Conservation (phyloP, 2,113 vertebrate genomes). For the Daphoenositta chrysoptera region DNA sequence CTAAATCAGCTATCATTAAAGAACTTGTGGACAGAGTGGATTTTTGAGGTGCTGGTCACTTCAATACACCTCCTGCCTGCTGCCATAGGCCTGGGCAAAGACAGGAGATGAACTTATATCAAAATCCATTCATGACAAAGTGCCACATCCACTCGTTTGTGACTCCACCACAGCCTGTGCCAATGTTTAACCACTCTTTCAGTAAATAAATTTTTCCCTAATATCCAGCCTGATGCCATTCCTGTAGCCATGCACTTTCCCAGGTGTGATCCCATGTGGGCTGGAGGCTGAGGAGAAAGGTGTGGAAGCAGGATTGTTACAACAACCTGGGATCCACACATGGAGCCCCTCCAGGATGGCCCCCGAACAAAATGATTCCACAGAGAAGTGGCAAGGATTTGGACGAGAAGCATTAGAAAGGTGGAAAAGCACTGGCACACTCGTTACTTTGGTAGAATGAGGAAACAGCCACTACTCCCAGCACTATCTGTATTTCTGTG, state of each 20-base stretch:
- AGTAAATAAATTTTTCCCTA: background rate
- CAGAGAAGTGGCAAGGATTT: background rate
- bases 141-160: background rate
- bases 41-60: no score
- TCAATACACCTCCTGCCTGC: no score
- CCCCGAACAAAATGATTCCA: background rate
- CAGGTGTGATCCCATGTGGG: background rate
- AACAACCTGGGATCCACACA: background rate
- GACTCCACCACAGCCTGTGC: background rate
- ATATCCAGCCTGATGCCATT: background rate
- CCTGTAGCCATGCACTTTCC: background rate
- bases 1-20: no score
- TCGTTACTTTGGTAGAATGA: background rate
- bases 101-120: no score
- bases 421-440: background rate
- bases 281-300: background rate
- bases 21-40: no score
- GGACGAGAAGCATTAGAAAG: background rate
- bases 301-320: background rate
- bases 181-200: background rate
- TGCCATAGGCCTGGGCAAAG: no score
- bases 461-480: background rate
- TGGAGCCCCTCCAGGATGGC: background rate
- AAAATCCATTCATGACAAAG: no score
- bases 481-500: background rate